Conservation (phyloP, 2,888 invertebrate genomes). For the Escarpia spicata region DNA sequence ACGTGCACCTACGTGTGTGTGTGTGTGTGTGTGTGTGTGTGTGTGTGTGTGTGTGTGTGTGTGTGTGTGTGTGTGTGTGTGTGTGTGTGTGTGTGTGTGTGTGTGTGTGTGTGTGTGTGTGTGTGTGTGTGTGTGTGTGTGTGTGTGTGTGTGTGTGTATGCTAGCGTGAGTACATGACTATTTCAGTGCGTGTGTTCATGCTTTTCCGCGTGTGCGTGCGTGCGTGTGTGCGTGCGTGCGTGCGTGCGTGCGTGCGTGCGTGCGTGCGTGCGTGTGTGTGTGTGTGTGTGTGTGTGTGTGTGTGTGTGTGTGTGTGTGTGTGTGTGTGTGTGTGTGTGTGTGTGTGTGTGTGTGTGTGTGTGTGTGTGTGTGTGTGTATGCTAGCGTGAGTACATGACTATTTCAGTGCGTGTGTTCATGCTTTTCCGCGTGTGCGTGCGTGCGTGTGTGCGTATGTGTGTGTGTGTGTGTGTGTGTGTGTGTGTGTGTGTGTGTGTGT, state of each 20-base stretch:
- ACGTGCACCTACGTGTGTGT: neutral
- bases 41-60: neutral
- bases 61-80: neutral
- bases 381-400: neutral
- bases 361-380: too few relatives aligned
- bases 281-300: neutral
- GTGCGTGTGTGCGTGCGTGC: neutral
- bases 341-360: too few relatives aligned
- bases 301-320: slow-evolving; percentile 14
- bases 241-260: neutral
- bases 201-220: neutral
- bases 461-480: too few relatives aligned
- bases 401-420: neutral
- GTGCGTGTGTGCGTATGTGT: too few relatives aligned
- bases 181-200: neutral
- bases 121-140: neutral
- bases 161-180: neutral
- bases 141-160: neutral
- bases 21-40: neutral
- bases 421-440: neutral
- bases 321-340: neutral
- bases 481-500: too few relatives aligned
- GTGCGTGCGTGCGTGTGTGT: neutral
- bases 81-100: neutral
- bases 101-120: neutral